Base-by-base conservation (phyloP, 2,888 invertebrate genomes). In the Caenorhabditis panamensis region DNA sequence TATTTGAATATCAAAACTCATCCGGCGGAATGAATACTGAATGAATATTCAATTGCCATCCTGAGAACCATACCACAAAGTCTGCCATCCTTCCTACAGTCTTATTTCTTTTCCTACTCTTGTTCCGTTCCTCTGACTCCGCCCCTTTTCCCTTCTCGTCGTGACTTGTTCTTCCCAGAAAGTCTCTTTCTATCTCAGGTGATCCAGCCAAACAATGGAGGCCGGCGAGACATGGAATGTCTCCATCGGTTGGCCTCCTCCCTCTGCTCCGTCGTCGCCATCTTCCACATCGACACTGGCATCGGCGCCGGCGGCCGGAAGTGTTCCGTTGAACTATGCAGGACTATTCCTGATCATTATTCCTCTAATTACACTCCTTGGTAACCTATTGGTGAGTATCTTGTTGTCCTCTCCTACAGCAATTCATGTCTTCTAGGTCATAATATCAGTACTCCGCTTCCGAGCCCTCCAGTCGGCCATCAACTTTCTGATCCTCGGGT, bases 401-500 rank as follows among this genome's bases (percentile, higher is more conserved):
- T n/a, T n/a, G n/a, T n/a, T n/a, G n/a, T n/a, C n/a, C n/a, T n/a
- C n/a, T n/a, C n/a, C n/a, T n/a, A n/a, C n/a, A n/a, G n/a, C n/a
- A n/a, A n/a, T n/a, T n/a, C n/a, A n/a, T n/a, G n/a, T n/a, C n/a
- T n/a, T n/a, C n/a, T n/a, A 82, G 82, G 85, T 85, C 18, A 90
- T 90, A 63, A 78, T 89, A 13, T 87, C 88, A 0, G 90, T 90
- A 31, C 84, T 90, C 6, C 86, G 90, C 28, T 90, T 89, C 83
- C 87, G 88, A 18, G 87, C 90, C 84, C 93, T 99, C 87, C 96
- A 97, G 92, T 96, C 96, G 49, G 97, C 96, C 90, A 99, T 99
- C 86, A 99, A 99, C 93, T 99, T 97, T 93, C 97, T 99, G 93
- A 99, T 99, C 92, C 97, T 98, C 91, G 97, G 96, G 11, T 78